These are phyloP conservation scores for Microplitis deprimator DNA, from an alignment of 2,888 invertebrate species.

Conservation along the genomic window DNA sequence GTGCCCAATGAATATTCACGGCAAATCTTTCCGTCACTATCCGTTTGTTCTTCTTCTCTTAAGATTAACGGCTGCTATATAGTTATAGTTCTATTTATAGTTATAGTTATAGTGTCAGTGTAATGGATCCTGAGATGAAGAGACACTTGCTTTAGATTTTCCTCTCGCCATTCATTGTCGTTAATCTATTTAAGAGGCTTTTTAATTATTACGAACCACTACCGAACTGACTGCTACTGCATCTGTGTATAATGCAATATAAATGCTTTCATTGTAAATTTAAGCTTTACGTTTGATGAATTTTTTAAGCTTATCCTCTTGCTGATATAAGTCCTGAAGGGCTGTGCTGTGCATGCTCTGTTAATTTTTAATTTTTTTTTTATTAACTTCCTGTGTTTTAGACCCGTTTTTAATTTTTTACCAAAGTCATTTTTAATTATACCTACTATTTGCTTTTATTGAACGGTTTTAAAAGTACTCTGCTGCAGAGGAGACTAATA, in stretches of 20 bases:
- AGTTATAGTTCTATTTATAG: background rate
- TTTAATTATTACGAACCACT: constrained; percentile 8
- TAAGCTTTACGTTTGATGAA: background rate
- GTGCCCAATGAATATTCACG: constrained; percentile 10
- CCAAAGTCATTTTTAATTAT: background rate
- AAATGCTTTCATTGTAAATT: background rate
- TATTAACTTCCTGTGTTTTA: background rate
- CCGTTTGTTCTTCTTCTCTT: background rate
- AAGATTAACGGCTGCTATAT: background rate
- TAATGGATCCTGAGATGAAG: background rate
- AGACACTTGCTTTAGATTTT: constrained; percentile 16
- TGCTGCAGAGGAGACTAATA: too few relatives aligned
- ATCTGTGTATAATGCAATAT: background rate
- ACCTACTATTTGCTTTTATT: background rate
- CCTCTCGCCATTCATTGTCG: constrained; percentile 6
- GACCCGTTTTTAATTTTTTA: background rate
- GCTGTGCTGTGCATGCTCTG: background rate
- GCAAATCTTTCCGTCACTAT: background rate
- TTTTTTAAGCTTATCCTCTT: background rate
- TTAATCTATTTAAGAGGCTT: constrained; percentile 15
- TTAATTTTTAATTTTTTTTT: background rate
- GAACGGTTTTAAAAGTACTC: too few relatives aligned
- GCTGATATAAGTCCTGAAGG: background rate
- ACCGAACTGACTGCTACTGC: background rate
- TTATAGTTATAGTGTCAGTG: background rate